Conservation (phyloP, 2,888 invertebrate species). For the Chesias legatella region DNA sequence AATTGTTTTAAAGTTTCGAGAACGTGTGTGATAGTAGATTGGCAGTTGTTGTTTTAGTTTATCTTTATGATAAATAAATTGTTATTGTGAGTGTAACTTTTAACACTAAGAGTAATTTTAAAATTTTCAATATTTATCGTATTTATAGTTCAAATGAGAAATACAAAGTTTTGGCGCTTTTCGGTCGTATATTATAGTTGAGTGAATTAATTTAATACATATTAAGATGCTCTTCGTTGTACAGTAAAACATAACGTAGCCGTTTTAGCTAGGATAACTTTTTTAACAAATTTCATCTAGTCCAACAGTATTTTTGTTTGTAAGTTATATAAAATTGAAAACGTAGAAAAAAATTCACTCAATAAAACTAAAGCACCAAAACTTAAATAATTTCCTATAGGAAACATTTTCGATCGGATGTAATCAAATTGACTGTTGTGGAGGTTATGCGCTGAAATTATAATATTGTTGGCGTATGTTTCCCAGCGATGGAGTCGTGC, state of each 20-base stretch:
- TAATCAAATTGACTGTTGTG: conserved; percentile 32
- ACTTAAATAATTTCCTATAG: conserved; percentile 60
- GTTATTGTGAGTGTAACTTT: conserved; percentile 79
- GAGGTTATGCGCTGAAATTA: conserved; percentile 18
- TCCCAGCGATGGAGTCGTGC: conserved; percentile 29
- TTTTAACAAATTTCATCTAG: conserved; percentile 73
- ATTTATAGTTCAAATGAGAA: conserved; percentile 47
- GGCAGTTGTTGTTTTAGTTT: conserved; percentile 80
- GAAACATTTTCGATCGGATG: conserved; percentile 37
- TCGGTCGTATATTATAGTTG: conserved; percentile 58
- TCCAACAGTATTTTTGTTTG: conserved; percentile 58
- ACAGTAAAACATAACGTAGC: conserved; percentile 75
- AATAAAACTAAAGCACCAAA: conserved; percentile 66
- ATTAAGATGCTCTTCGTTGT: conserved; percentile 71
- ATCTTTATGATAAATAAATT: conserved; percentile 75
- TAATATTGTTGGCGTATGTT: conserved; percentile 32
- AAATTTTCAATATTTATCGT: conserved; percentile 60
- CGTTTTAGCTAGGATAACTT: conserved; percentile 77
- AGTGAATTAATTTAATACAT: conserved; percentile 55
- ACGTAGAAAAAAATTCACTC: conserved; percentile 39
- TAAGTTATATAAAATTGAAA: conserved; percentile 45
- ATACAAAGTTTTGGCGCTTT: conserved; percentile 57
- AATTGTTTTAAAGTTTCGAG: conserved; percentile 81
- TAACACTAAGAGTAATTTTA: conserved; percentile 66
- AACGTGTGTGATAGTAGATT: conserved; percentile 77